Evolutionary conservation across 2,888 invertebrate species (phyloP).

Genomic region (Callimorpha dominula): DNA sequence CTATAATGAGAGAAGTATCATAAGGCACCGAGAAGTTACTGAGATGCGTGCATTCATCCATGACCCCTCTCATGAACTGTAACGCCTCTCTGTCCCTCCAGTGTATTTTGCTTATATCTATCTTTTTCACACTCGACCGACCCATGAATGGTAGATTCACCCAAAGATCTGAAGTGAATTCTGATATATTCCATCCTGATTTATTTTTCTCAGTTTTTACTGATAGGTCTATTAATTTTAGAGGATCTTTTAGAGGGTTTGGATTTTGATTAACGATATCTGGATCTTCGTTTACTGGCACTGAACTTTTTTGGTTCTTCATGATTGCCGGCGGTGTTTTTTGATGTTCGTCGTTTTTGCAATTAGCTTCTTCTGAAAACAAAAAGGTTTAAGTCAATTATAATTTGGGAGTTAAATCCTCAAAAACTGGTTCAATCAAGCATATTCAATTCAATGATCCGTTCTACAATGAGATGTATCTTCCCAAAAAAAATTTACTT

Average conservation of each 20-base stretch:
- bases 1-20: constrained; percentile 95
- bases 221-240: constrained; percentile 25
- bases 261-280: background rate
- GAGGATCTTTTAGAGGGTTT: constrained; percentile 12
- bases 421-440: too few species aligned
- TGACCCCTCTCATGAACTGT: constrained; percentile 98
- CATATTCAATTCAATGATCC: too few species aligned
- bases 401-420: too few species aligned
- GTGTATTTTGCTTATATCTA: constrained; percentile 88
- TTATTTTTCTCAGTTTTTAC: constrained; percentile 45
- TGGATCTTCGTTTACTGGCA: background rate
- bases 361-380: background rate
- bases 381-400: background rate
- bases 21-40: constrained; percentile 95
- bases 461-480: too few species aligned
- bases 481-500: too few species aligned
- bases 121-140: constrained; percentile 70
- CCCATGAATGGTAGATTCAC: constrained; percentile 72
- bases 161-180: constrained; percentile 75
- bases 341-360: background rate
- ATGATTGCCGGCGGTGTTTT: background rate
- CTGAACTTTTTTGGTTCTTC: background rate
- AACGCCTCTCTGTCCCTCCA: constrained; percentile 93
- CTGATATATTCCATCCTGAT: constrained; percentile 75
- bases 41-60: constrained; percentile 99